Evolutionary conservation across 2,113 vertebrate species (phyloP).

Genomic region (Caloenas nicobarica): DNA sequence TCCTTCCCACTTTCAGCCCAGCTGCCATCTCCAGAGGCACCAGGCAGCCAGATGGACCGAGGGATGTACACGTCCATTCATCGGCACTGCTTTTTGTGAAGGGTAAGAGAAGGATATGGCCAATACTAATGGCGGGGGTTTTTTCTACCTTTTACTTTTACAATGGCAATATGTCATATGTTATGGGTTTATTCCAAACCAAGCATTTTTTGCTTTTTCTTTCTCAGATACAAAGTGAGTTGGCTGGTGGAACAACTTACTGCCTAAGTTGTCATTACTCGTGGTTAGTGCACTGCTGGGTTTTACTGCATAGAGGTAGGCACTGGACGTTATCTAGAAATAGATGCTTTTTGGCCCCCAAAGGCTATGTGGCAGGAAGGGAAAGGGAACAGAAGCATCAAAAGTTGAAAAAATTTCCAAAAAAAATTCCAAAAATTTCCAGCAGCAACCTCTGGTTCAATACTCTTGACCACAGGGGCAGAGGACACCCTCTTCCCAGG

Average conservation of each 20-base stretch:
- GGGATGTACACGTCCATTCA: accelerated
- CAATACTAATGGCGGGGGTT: background rate
- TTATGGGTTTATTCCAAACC: background rate
- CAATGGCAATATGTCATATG: background rate
- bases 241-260: background rate
- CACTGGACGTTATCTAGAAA: background rate
- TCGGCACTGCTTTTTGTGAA: background rate
- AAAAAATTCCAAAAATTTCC: too few species aligned
- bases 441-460: background rate
- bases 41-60: background rate
- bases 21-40: background rate
- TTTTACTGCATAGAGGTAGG: background rate
- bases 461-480: background rate
- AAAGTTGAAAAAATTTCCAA: background rate
- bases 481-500: background rate
- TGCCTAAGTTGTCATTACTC: background rate
- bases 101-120: background rate
- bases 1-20: background rate
- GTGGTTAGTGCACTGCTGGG: background rate
- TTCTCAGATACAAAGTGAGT: background rate
- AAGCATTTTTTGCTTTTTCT: background rate
- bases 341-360: background rate
- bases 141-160: background rate
- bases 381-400: background rate
- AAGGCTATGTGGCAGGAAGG: background rate